These are phyloP conservation scores for Tragelaphus buxtoni DNA, from an alignment of 2,113 vertebrate species.

Conservation along the genomic window DNA sequence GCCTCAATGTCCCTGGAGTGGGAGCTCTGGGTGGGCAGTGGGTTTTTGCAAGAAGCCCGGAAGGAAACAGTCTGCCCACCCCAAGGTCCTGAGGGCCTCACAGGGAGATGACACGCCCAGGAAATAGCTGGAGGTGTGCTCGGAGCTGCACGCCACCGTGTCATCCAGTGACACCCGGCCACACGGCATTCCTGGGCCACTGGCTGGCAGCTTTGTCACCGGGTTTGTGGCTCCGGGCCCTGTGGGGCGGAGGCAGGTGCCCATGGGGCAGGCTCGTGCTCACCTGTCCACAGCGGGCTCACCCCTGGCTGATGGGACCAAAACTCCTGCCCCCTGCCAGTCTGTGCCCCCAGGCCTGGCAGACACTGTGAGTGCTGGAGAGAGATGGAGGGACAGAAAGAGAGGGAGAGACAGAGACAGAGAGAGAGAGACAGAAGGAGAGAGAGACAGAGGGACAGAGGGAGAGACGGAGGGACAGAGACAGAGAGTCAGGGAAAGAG, in stretches of 20 bases:
- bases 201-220: background rate
- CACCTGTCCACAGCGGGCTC: accelerated
- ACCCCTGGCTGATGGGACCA: accelerated
- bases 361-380: background rate
- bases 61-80: background rate
- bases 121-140: background rate
- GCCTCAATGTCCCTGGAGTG: background rate
- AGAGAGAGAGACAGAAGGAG: background rate
- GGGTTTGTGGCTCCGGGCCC: background rate
- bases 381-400: background rate
- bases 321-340: no score
- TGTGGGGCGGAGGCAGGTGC: background rate
- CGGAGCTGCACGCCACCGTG: accelerated
- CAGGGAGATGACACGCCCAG: background rate
- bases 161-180: background rate
- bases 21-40: accelerated
- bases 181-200: background rate
- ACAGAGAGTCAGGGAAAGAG: background rate
- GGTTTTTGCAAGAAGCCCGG: background rate
- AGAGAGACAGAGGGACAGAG: background rate
- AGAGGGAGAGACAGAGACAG: background rate
- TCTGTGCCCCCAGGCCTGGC: background rate
- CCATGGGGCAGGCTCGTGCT: accelerated
- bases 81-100: accelerated
- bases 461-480: background rate